Evolutionary conservation across 2,113 vertebrate genomes (phyloP).

Genomic region (Macroglossus sobrinus): DNA sequence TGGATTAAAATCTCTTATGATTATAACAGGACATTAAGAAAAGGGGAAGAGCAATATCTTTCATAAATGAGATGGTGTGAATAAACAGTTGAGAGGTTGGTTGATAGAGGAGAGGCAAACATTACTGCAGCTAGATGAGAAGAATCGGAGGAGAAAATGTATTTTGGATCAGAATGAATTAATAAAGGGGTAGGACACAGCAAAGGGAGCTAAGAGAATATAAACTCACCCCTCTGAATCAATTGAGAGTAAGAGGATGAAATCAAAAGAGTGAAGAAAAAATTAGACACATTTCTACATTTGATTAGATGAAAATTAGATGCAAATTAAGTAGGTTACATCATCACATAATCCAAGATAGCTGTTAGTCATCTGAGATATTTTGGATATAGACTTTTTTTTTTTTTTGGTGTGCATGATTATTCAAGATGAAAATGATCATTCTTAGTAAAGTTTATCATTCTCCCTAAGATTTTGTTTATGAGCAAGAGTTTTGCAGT

Average conservation of each 20-base stretch:
- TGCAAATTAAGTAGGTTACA: conserved; percentile 49
- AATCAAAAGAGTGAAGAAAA: conserved; percentile 4
- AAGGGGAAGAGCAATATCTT: neutral
- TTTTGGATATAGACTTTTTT: neutral
- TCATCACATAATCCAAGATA: conserved; percentile 23
- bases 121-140: neutral
- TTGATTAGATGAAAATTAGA: conserved; percentile 46
- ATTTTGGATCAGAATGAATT: neutral
- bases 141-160: neutral
- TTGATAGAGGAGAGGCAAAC: neutral
- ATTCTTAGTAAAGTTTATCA: conserved; percentile 4
- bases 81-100: neutral
- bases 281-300: neutral
- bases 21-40: neutral
- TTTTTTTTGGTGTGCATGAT: neutral
- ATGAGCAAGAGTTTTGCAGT: neutral
- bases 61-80: neutral
- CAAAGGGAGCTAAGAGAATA: neutral
- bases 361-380: conserved; percentile 56
- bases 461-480: neutral
- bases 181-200: neutral
- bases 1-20: neutral
- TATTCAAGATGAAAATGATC: conserved; percentile 37
- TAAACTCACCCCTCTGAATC: neutral
- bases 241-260: neutral